Evolutionary conservation across 1,140 invertebrate species (phyloP), one percentile per base, ranked within the genome.

Genomic region (Drosophila arawakana): DNA sequence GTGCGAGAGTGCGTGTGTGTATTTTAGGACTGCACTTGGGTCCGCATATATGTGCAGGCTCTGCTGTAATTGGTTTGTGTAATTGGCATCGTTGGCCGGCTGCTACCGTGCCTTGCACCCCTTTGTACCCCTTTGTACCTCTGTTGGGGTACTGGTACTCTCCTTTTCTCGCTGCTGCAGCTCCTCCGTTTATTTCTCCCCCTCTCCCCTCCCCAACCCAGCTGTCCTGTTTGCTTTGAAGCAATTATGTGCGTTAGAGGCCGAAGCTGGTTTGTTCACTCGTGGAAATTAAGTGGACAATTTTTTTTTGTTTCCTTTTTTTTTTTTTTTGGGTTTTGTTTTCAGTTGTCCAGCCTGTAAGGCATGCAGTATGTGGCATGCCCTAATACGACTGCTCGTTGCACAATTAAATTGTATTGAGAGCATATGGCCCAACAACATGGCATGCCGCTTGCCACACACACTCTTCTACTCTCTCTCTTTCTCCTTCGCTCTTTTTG

Each of bases 241-340:
- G 80, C 83, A 89, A 89, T 89, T 89, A 88, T 77, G 83, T 88
- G 83, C 83, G 80, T 88, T 88, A 80, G 83, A 88, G 79, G 77
- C 70, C 50, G 49, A 49, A 47, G 58, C 78, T 43, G 52, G 50
- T 85, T 71, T 67, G 82, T 66, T 76, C 75, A 73, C 67, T 88
- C 73, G 76, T 86, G 84, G 76, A 89, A 88, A 88, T 89, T 84
- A 89, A 88, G 84, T 89, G 84, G 73, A 78, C 78, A 84, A 66
- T 80, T 79, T 80, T 69, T 57, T 55, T 30, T 25, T 21, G 0
- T 1, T 21, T 21, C 1, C 18, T 21, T 21, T 21, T 2, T 21
- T 21, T 18, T 18, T 21, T 21, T 21, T 21, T 21, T 21, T 21
- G 18, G 1, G 10, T 30, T 4, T 50, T 55, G 7, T 15, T 43